A percentile compares a stretch with the other conserved stretches of the same genome.
Evolutionary conservation across 2,797 vertebrate species (phyloP).

Genomic region (Coendou prehensilis): DNA sequence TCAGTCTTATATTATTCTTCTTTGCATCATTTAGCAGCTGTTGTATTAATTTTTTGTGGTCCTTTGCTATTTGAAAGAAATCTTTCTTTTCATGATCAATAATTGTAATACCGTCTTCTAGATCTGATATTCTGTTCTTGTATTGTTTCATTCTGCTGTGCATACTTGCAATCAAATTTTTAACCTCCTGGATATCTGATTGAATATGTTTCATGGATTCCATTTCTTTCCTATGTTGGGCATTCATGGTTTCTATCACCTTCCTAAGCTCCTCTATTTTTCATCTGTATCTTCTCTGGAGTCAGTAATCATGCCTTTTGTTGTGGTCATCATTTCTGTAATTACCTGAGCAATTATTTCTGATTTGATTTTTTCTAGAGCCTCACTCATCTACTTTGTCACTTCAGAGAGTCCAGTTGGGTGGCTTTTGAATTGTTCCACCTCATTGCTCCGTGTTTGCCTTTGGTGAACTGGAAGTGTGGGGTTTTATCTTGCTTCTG

Average conservation of each 20-base stretch:
- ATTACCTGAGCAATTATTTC: background rate
- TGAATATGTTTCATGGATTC: background rate
- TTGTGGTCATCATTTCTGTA: background rate
- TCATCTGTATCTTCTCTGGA: background rate
- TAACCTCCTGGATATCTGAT: background rate
- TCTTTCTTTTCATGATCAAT: background rate
- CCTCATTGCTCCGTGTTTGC: background rate
- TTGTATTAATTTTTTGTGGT: background rate
- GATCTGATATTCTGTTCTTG: background rate
- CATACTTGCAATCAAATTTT: background rate
- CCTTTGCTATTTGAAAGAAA: background rate
- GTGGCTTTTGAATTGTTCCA: background rate
- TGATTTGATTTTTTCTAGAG: background rate
- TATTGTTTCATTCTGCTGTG: background rate
- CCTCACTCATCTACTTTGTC: background rate
- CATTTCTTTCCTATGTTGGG: background rate
- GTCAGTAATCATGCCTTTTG: background rate
- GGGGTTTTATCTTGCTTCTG: background rate
- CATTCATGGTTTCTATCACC: background rate
- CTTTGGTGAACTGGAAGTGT: background rate
- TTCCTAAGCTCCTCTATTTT: background rate
- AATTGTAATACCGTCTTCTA: background rate
- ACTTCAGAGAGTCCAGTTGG: background rate
- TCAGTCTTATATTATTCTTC: background rate
- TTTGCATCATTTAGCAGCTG: background rate